Conservation (phyloP, 2,113 vertebrate species). For the Spheniscus mendiculus region DNA sequence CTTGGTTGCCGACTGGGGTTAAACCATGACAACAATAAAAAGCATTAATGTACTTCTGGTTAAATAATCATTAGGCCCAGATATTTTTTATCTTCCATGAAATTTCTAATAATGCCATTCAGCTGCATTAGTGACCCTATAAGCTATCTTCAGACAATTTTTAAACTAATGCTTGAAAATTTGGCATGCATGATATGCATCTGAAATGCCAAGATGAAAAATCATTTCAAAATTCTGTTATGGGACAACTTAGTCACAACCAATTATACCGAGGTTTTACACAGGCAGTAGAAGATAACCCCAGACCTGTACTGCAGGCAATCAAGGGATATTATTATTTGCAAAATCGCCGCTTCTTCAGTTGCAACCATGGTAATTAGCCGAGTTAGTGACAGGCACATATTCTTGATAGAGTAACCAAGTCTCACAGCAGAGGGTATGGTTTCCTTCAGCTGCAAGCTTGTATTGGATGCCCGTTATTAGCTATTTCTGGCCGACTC, state of each 20-base stretch:
- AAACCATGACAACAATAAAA: background rate
- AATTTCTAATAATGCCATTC: background rate
- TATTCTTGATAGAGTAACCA: background rate
- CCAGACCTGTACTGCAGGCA: background rate
- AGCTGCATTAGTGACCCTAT: background rate
- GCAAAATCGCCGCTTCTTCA: background rate
- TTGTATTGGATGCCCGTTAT: background rate
- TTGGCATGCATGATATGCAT: fast-evolving
- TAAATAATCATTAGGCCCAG: background rate
- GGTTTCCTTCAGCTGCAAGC: background rate
- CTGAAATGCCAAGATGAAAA: background rate
- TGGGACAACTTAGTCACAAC: background rate
- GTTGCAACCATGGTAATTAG: background rate
- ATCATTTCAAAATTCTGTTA: background rate
- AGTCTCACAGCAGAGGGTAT: background rate
- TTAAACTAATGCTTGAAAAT: background rate
- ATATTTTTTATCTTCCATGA: background rate
- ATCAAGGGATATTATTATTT: background rate
- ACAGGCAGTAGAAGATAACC: background rate
- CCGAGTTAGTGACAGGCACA: background rate
- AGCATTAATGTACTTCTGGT: background rate
- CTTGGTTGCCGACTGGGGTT: too few species aligned
- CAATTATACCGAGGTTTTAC: background rate
- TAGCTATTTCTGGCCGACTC: background rate
- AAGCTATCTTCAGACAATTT: background rate